Conservation (phyloP, 2,888 invertebrate species). For the Rotaria sp. region DNA sequence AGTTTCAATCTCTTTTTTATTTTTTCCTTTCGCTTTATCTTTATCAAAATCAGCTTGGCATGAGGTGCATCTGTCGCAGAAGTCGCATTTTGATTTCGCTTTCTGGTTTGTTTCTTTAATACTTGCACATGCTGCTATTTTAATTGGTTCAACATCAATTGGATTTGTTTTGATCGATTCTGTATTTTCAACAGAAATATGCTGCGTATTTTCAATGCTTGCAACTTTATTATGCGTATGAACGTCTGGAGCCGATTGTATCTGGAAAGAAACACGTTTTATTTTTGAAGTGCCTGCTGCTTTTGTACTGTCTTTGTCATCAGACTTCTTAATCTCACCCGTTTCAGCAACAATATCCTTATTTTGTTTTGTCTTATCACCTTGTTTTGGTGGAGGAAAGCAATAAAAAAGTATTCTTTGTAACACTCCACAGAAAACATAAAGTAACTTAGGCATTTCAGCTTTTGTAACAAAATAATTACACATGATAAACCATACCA, state of each 20-base stretch:
- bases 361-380: background rate
- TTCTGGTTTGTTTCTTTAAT: background rate
- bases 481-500: no score
- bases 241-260: no score
- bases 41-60: background rate
- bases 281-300: background rate
- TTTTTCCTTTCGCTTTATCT: background rate
- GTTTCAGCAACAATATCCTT: background rate
- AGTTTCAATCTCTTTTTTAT: background rate
- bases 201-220: no score
- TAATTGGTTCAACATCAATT: no score
- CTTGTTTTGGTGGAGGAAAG: background rate
- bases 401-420: background rate
- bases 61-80: background rate
- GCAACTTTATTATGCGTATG: no score
- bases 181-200: no score
- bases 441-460: background rate
- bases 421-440: background rate
- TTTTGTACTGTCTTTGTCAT: background rate
- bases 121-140: no score
- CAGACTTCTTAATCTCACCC: background rate
- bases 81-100: background rate
- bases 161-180: no score
- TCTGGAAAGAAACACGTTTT: background rate
- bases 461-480: no score